Base-by-base conservation (phyloP, 1,140 invertebrate genomes). In the Nomia melanderi region DNA sequence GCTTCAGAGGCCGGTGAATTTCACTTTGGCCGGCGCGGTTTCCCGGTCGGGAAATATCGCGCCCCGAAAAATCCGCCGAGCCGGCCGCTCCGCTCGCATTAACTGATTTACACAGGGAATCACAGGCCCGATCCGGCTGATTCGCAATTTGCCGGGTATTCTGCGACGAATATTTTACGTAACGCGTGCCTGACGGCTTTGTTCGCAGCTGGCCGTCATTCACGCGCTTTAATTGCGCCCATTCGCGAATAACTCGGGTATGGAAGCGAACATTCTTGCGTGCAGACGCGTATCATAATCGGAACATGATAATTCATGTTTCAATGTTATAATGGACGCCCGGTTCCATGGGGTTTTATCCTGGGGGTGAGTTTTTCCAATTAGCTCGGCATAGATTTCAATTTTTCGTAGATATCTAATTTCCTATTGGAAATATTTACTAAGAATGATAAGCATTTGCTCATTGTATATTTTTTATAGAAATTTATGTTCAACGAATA, bases 71-170 rank as follows among this genome's bases (percentile, higher is more conserved):
- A 77, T 77, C 67, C 59, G 53, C 31, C 27, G 44, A n/a, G n/a
- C n/a, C 63, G 39, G 53, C 29, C 23, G 44, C 41, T 17, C 41
- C 41, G n/a, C 29, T 72, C 59, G 62, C 75, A 62, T 71, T 60
- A 67, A 76, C 74, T 17, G 23, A 60, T 76, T 76, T 69, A 67
- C 53, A 33, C 41, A 39, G 41, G 14, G 69, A 60, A 39, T 59
- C 65, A 39, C 65, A 11, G 31, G 4, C 17, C 36, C 36, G 36
- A 67, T 33, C 39, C 33, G 8, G 8, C 54, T 60, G 36, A 70
- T 60, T 76, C 25, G 56, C 65, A 76, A 76, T 76, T 70, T 70
- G 41, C n/a, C 41, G 6, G 0, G 65, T 47, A 76, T 76, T 69
- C 64, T 76, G 31, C 54, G 23, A 20, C 56, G 9, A n/a, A 53